Evolutionary conservation across 1,140 invertebrate genomes (phyloP), one percentile per base, ranked within the genome.

Genomic region (Gryllus bimaculatus): DNA sequence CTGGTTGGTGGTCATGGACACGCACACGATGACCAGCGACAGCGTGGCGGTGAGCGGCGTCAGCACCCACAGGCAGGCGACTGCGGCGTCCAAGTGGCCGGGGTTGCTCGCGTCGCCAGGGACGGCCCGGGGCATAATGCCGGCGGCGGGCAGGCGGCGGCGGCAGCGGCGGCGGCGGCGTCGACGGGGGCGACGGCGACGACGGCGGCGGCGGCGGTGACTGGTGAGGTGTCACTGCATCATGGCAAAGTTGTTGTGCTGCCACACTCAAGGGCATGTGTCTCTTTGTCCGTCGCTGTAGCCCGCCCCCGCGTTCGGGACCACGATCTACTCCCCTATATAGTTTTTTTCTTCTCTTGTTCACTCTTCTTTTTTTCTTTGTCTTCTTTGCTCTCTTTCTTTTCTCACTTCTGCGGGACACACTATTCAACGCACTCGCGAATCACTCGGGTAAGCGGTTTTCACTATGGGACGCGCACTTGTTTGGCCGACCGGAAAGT

Each of bases 1-100:
- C 83, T 90, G 89, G 83, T 91, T 92, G 8, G 92, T 93, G 18
- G 88, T 87, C 26, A 92, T 88, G 21, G 91, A 90, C 10, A 92
- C 88, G 18, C 89, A 84, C 7, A 92, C 90, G 21, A 91, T 89
- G 0, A 91, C 86, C 10, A 91, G 86, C 15, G 90, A 91, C 5
- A 91, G 86, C 18, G 90, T 89, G 8, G 92, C 91, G 8, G 89
- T 87, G 12, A 92, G 81, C 0, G 91, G 91, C 12, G 91, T 92
- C 21, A 92, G 84, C 18, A 92, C 83, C 88, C 90, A 89, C 74
- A 92, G 85, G 81, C 89, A 89, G 12, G 88, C 88, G 8, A 90
- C 86, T 18, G 88, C 87, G 0, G 87, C 87, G 81, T 89, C 89
- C 74, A 90, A 84, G 78, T 89, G 86, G 78, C 49, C 73, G 78